Conservation (phyloP, 1,140 invertebrate species). For the Papilio polytes region DNA sequence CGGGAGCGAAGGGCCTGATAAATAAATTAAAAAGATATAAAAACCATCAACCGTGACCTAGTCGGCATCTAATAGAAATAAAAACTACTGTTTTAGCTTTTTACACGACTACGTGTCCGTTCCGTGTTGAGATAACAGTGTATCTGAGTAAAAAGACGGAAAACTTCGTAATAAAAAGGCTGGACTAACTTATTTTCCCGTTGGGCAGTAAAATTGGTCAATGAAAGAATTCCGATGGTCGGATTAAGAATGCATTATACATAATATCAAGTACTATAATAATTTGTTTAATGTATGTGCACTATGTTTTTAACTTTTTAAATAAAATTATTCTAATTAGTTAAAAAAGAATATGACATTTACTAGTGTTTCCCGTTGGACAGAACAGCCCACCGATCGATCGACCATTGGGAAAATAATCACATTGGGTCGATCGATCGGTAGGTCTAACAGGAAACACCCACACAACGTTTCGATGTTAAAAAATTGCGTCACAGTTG, state of each 20-base stretch:
- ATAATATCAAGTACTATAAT: no score
- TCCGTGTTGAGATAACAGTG: conserved; percentile 49
- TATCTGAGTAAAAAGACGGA: conserved; percentile 41
- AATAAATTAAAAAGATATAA: conserved; percentile 54
- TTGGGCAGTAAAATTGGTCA: background rate
- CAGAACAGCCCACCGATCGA: no score
- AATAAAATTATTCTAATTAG: no score
- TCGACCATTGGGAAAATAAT: no score
- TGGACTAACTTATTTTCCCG: background rate
- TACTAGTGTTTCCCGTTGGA: no score
- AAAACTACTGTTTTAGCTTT: conserved; percentile 60
- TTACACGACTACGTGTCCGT: conserved; percentile 49
- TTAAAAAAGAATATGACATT: no score
- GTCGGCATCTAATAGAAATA: conserved; percentile 69
- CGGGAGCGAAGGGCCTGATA: conserved; percentile 57
- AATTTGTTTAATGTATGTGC: no score
- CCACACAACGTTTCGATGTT: no score
- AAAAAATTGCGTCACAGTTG: background rate
- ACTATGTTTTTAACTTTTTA: no score
- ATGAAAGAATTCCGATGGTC: background rate
- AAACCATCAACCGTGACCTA: conserved; percentile 61
- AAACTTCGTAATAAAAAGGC: conserved; percentile 40
- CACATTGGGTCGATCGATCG: no score
- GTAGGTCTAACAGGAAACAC: no score
- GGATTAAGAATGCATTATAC: background rate